Percentiles rank a stretch among this genome's conserved stretches.
These are phyloP conservation scores for Chionoecetes opilio DNA, from an alignment of 1,140 invertebrate genomes.

Conservation along the genomic window DNA sequence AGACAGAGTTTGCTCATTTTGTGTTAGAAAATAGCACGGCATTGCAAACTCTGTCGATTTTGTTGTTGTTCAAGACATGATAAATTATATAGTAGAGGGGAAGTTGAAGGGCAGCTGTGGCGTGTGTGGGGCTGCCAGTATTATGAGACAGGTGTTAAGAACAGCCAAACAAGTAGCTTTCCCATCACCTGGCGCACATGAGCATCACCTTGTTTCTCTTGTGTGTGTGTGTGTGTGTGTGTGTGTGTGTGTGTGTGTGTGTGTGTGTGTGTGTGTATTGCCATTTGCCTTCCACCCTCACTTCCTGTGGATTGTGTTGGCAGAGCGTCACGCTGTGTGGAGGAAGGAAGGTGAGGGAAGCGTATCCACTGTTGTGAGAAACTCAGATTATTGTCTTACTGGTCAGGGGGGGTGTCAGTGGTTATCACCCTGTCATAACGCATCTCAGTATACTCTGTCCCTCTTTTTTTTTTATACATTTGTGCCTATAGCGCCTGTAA, in stretches of 20 bases:
- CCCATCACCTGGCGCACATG: background rate
- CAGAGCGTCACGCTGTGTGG: background rate
- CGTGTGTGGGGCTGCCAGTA: background rate
- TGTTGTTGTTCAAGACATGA: background rate
- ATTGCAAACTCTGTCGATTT: background rate
- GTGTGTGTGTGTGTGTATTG: background rate
- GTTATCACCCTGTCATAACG: background rate
- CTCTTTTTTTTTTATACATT: no score
- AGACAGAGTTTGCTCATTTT: background rate
- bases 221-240: constrained; percentile 17
- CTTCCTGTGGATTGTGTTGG: constrained; percentile 16
- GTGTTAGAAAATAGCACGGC: background rate
- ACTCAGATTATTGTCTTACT: background rate
- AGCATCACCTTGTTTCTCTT: background rate
- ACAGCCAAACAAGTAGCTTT: background rate
- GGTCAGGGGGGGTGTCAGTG: background rate
- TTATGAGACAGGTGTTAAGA: background rate
- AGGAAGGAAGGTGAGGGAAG: background rate
- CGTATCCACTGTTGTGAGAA: background rate
- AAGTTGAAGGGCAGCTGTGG: background rate
- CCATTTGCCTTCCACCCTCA: background rate
- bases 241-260: constrained; percentile 27
- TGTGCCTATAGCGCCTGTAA: no score
- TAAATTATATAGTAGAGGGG: background rate
- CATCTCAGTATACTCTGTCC: background rate